Evolutionary conservation across 2,797 vertebrate species (phyloP).

Genomic region (Mallotus villosus): DNA sequence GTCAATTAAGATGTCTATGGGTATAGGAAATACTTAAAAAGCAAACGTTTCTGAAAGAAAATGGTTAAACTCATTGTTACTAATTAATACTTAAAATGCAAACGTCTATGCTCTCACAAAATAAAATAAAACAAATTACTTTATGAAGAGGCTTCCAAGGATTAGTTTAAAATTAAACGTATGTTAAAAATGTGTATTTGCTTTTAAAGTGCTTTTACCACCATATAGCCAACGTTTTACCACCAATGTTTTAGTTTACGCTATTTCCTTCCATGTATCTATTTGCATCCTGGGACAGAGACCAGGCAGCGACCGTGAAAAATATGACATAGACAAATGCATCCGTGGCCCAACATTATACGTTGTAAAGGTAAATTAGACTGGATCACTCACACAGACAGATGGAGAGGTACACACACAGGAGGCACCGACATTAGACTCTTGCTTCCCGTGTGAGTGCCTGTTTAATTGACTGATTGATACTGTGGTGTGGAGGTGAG

Average conservation of each 20-base stretch:
- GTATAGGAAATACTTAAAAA: too few relatives aligned
- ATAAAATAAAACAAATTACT: too few relatives aligned
- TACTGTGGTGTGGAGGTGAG: conserved; percentile 73
- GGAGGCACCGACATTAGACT: conserved; percentile 41
- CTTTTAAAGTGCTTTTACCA: too few relatives aligned
- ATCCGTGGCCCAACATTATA: conserved; percentile 27
- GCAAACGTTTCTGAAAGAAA: too few relatives aligned
- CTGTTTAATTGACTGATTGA: conserved; percentile 84
- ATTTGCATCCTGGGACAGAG: conserved; percentile 4
- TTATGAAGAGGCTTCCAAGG: not conserved
- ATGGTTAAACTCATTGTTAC: too few relatives aligned
- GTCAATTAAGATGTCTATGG: too few relatives aligned
- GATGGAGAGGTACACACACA: conserved; percentile 44
- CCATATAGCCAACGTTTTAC: too few relatives aligned
- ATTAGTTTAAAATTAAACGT: not conserved
- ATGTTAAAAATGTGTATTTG: too few relatives aligned
- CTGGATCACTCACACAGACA: conserved; percentile 37
- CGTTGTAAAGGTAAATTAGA: conserved; percentile 52
- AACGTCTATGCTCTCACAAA: too few relatives aligned
- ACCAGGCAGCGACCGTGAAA: not conserved
- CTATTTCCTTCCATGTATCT: not conserved
- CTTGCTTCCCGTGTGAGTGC: conserved; percentile 63
- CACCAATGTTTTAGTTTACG: not conserved
- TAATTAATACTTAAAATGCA: too few relatives aligned
- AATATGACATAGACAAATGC: conserved; percentile 37